Conservation (phyloP, 2,113 vertebrate genomes). For the Centrocercus urophasianus region DNA sequence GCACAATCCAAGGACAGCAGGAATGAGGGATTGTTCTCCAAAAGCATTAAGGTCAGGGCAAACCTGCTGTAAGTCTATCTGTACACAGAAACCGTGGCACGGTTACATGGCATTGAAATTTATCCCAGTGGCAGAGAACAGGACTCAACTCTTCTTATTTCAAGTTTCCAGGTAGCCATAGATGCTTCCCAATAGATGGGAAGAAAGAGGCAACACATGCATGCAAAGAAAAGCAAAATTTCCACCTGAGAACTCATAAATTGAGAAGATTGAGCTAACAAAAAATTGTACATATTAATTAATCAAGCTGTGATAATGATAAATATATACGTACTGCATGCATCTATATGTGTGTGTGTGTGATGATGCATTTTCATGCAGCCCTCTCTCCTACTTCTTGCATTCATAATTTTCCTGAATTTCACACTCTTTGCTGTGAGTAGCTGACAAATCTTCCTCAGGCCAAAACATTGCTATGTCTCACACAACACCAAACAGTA, state of each 20-base stretch:
- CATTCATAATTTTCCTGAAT: neutral
- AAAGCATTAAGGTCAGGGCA: neutral
- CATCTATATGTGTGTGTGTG: too few species aligned
- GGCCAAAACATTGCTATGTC: neutral
- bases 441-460: neutral
- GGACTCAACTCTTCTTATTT: neutral
- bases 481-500: neutral
- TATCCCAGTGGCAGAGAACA: neutral
- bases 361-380: neutral
- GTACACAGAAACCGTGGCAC: rapidly evolving
- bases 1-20: neutral
- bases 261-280: neutral
- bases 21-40: neutral
- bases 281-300: neutral
- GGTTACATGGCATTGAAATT: too few species aligned
- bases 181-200: neutral
- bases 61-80: neutral
- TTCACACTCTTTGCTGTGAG: neutral
- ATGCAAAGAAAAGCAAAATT: neutral
- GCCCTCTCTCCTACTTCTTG: neutral
- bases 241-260: neutral
- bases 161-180: neutral
- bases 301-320: neutral
- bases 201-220: neutral
- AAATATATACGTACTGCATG: neutral